phyloP scores from a whole-genome alignment of 2,888 invertebrate genomes.

The Synergus laeviventris region DNA sequence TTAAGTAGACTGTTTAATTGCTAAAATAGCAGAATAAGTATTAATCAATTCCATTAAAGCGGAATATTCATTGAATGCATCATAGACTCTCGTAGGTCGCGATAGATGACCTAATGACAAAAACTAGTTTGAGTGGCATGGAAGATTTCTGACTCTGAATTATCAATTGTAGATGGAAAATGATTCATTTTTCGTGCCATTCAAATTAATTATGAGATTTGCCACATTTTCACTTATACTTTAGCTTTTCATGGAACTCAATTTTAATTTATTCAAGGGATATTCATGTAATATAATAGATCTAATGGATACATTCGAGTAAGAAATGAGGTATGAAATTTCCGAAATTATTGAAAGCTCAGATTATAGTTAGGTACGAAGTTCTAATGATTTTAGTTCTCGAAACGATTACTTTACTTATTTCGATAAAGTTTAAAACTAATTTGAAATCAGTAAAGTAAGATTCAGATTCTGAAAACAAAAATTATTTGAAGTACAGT shows the following conservation, averaged over 20 bases:
- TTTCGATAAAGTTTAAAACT: not conserved
- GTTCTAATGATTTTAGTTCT: not conserved
- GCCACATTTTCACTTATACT: slow-evolving; percentile 29
- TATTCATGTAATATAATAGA: slow-evolving; percentile 32
- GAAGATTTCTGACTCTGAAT: not conserved
- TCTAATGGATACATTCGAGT: not conserved
- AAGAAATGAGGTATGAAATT: not conserved
- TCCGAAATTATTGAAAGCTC: slow-evolving; percentile 2
- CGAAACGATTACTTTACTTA: slow-evolving; percentile 13
- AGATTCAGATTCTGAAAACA: slow-evolving; percentile 18
- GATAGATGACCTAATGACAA: slow-evolving; percentile 33
- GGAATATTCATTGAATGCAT: slow-evolving; percentile 39
- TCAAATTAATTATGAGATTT: slow-evolving; percentile 11
- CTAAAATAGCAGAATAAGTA: slow-evolving; percentile 55
- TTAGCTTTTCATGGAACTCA: slow-evolving; percentile 25
- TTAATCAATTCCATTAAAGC: slow-evolving; percentile 56
- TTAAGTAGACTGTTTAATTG: slow-evolving; percentile 59
- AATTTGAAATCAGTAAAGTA: slow-evolving; percentile 9
- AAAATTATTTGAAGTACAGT: slow-evolving; percentile 28
- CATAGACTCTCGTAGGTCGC: slow-evolving; percentile 34
- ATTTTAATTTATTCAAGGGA: slow-evolving; percentile 26
- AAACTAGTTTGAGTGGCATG: slow-evolving; percentile 15
- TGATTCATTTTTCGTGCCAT: slow-evolving; percentile 14
- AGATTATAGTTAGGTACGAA: slow-evolving; percentile 5
- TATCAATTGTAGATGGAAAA: not conserved